phyloP scores from a whole-genome alignment of 1,140 invertebrate species.

The Pachypsylla venusta region DNA sequence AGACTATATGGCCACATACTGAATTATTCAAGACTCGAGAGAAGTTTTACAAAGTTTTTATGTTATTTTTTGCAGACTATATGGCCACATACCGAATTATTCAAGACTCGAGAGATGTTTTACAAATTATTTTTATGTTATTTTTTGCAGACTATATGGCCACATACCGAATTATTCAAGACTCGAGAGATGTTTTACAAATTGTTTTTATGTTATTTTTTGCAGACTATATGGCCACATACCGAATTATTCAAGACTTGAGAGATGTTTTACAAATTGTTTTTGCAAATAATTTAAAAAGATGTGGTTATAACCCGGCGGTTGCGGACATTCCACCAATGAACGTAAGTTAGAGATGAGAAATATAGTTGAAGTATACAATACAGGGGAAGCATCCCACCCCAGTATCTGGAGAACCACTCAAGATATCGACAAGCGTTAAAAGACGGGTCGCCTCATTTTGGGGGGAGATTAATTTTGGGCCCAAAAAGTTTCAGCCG shows the following conservation, averaged over 20 bases:
- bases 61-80: not conserved
- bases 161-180: not conserved
- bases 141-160: slow-evolving; percentile 1
- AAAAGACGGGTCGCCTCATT: too few species aligned
- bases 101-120: not conserved
- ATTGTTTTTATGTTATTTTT: not conserved
- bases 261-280: not conserved
- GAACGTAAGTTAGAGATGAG: too few species aligned
- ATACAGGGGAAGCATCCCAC: too few species aligned
- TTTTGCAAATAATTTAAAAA: not conserved
- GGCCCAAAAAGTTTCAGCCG: too few species aligned
- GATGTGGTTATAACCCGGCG: not conserved
- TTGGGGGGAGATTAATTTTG: too few species aligned
- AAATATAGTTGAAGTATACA: too few species aligned
- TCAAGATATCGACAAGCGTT: too few species aligned
- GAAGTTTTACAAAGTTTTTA: too few species aligned
- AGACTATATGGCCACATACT: too few species aligned
- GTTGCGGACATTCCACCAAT: not conserved
- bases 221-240: not conserved
- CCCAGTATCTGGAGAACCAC: too few species aligned
- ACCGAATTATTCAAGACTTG: not conserved
- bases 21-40: too few species aligned
- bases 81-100: not conserved
- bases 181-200: not conserved
- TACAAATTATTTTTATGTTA: too few species aligned